Evolutionary conservation across 2,797 vertebrate genomes (phyloP).

Genomic region (Momotus momota): DNA sequence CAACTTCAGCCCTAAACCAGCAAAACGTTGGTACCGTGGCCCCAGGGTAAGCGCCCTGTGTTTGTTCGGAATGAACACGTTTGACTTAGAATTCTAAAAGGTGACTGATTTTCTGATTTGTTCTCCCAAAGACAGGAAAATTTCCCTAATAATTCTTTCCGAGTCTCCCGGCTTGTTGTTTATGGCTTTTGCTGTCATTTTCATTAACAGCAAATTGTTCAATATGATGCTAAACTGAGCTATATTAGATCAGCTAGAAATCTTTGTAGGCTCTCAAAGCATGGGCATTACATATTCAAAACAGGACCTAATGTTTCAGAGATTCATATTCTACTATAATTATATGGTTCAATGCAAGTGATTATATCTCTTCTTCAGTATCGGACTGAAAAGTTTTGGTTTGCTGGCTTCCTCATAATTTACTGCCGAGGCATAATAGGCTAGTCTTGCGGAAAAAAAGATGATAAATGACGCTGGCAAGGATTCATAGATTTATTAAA

Average conservation of each 20-base stretch:
- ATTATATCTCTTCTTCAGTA: slow-evolving; percentile 95
- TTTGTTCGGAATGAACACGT: neutral
- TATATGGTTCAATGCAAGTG: slow-evolving; percentile 98
- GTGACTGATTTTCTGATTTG: slow-evolving; percentile 35
- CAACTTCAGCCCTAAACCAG: neutral
- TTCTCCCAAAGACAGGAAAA: slow-evolving; percentile 38
- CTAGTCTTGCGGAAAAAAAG: slow-evolving; percentile 87
- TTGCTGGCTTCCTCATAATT: slow-evolving; percentile 91
- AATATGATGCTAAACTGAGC: slow-evolving; percentile 75
- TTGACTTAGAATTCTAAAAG: slow-evolving; percentile 8
- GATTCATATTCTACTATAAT: slow-evolving; percentile 96
- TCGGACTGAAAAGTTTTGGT: slow-evolving; percentile 90
- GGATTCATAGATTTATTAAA: slow-evolving; percentile 98
- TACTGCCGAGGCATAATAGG: slow-evolving; percentile 90
- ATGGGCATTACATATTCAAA: slow-evolving; percentile 93
- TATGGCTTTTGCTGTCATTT: slow-evolving; percentile 74
- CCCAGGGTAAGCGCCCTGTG: neutral
- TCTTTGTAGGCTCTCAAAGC: slow-evolving; percentile 80
- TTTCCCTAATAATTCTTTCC: slow-evolving; percentile 50
- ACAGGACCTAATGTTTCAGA: slow-evolving; percentile 95
- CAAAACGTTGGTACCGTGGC: neutral
- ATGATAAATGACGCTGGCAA: slow-evolving; percentile 92
- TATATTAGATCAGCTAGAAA: slow-evolving; percentile 81
- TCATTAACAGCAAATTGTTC: slow-evolving; percentile 79
- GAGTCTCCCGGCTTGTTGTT: slow-evolving; percentile 66